Conservation (phyloP, 2,888 invertebrate genomes). For the Trissolcus brochymenae region DNA sequence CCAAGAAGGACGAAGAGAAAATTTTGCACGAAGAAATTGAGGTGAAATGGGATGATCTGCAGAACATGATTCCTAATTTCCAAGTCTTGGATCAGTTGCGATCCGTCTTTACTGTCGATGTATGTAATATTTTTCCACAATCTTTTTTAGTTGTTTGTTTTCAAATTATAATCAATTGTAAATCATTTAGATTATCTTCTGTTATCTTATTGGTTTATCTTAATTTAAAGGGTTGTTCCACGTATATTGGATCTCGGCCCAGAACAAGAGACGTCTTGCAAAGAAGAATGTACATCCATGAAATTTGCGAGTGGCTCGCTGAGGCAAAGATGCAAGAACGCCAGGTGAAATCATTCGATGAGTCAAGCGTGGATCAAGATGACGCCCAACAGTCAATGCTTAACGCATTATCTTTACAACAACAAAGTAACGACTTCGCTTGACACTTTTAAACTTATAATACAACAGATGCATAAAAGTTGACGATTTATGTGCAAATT, state of each 20-base stretch:
- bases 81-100: slow-evolving; percentile 78
- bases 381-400: slow-evolving; percentile 62
- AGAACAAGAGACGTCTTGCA: slow-evolving; percentile 87
- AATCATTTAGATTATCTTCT: too few species aligned
- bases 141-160: too few species aligned
- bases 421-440: slow-evolving; percentile 36
- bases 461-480: slow-evolving; percentile 18
- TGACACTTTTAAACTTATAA: slow-evolving; percentile 51
- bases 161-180: too few species aligned
- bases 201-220: neutral
- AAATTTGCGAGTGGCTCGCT: slow-evolving; percentile 85
- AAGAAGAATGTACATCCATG: slow-evolving; percentile 85
- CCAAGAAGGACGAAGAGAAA: slow-evolving; percentile 87
- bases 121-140: slow-evolving; percentile 66
- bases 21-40: slow-evolving; percentile 86
- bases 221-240: slow-evolving; percentile 78
- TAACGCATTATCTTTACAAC: slow-evolving; percentile 45
- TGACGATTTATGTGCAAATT: too few species aligned
- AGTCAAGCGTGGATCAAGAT: slow-evolving; percentile 61
- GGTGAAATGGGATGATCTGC: slow-evolving; percentile 83
- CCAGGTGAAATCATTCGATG: slow-evolving; percentile 62
- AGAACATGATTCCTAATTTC: slow-evolving; percentile 78
- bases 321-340: slow-evolving; percentile 81
- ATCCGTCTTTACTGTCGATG: slow-evolving; percentile 77
- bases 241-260: slow-evolving; percentile 85